Conservation (phyloP, 2,797 vertebrate genomes). For the Rousettus madagascariensis region DNA sequence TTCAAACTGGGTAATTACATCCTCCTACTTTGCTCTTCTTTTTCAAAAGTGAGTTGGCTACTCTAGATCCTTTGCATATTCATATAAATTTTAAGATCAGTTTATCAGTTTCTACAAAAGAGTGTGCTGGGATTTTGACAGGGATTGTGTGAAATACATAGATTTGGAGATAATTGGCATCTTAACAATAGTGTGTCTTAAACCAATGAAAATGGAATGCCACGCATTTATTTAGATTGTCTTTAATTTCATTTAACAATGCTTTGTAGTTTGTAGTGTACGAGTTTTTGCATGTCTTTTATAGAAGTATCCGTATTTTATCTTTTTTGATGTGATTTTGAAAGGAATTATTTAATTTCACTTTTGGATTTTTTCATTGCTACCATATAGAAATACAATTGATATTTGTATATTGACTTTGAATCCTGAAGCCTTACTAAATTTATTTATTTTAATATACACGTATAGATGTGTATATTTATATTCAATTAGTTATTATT, state of each 20-base stretch:
- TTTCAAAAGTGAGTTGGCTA: not conserved
- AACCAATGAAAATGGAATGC: not conserved
- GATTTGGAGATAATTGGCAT: not conserved
- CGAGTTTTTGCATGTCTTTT: not conserved
- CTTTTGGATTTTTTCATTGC: not conserved
- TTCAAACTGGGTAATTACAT: not conserved
- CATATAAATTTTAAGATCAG: not conserved
- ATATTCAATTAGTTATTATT: not conserved
- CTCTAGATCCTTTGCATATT: not conserved
- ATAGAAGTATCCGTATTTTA: not conserved
- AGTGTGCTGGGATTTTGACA: not conserved
- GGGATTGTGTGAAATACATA: not conserved
- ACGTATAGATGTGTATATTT: not conserved
- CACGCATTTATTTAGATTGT: not conserved
- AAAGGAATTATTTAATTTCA: conserved; percentile 9
- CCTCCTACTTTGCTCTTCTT: not conserved
- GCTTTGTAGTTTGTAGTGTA: not conserved
- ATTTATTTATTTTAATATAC: not conserved
- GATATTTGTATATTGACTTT: not conserved
- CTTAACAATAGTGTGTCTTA: not conserved
- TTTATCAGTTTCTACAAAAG: not conserved
- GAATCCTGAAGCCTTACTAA: not conserved
- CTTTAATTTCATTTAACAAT: not conserved
- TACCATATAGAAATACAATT: not conserved
- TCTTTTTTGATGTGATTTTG: conserved; percentile 13